These are phyloP conservation scores for Fulmarus glacialis DNA, from an alignment of 2,113 vertebrate species.

Conservation along the genomic window DNA sequence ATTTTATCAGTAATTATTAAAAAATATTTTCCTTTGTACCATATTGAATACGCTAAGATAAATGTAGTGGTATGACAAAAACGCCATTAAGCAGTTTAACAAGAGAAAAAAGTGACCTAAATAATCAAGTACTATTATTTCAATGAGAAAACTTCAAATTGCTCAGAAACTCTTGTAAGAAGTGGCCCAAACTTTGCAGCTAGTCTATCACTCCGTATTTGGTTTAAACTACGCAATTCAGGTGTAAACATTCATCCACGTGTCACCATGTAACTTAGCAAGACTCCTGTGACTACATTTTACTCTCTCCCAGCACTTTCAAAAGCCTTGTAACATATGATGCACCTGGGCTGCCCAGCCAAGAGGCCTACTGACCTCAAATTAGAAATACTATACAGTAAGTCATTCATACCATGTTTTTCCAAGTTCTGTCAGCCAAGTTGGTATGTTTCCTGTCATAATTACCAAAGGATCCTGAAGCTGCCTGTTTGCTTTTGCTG, in stretches of 20 bases:
- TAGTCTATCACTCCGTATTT: background rate
- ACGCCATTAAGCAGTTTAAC: background rate
- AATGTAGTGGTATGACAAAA: background rate
- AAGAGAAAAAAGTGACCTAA: background rate
- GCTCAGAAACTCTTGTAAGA: background rate
- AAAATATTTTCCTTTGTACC: background rate
- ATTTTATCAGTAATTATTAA: background rate
- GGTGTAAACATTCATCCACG: background rate
- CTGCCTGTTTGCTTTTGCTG: conserved; percentile 98
- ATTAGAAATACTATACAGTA: background rate
- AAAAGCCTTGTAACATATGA: background rate
- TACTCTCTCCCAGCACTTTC: background rate
- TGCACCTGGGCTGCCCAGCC: background rate
- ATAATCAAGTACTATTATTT: background rate
- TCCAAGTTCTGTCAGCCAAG: conserved; percentile 97
- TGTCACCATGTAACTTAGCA: background rate
- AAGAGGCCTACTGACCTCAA: background rate
- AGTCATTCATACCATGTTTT: conserved; percentile 89
- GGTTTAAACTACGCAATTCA: background rate
- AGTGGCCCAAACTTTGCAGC: background rate
- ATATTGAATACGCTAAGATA: background rate
- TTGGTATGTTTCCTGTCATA: conserved; percentile 99
- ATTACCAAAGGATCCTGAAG: conserved; percentile 98
- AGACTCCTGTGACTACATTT: background rate
- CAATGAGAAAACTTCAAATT: background rate